These are phyloP conservation scores for Chaetophractus vellerosus DNA, from an alignment of 2,797 vertebrate species.

Conservation along the genomic window DNA sequence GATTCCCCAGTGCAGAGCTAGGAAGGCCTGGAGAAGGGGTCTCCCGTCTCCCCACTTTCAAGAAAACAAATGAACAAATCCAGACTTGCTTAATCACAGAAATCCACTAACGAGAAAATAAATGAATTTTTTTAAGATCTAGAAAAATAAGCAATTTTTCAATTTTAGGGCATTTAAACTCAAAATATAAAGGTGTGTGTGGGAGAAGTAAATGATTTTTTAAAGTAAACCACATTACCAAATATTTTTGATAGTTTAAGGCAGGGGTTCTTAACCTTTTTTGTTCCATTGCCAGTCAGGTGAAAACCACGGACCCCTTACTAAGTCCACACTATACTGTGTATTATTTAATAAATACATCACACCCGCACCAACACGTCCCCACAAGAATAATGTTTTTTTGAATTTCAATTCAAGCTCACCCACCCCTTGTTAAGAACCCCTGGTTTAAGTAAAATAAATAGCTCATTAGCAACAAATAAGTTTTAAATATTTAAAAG, in stretches of 20 bases:
- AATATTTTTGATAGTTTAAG: not conserved
- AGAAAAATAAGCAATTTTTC: slow-evolving; percentile 8
- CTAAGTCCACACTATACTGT: too few relatives aligned
- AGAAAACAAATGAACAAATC: not conserved
- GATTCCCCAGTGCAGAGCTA: not conserved
- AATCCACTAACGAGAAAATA: not conserved
- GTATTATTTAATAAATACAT: too few relatives aligned
- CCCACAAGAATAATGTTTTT: too few relatives aligned
- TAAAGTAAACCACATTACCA: not conserved
- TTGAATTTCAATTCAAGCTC: too few relatives aligned
- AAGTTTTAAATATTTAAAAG: slow-evolving; percentile 43
- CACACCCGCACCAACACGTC: too few relatives aligned
- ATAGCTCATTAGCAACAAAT: slow-evolving; percentile 2
- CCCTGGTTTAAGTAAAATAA: not conserved
- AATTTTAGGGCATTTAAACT: not conserved
- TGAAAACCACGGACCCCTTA: too few relatives aligned
- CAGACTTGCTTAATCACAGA: not conserved
- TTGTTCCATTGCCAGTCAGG: too few relatives aligned
- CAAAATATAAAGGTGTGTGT: not conserved
- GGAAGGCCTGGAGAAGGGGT: not conserved
- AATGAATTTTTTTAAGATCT: not conserved
- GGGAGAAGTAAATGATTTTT: not conserved
- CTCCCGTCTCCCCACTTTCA: not conserved
- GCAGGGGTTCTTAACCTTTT: too few relatives aligned
- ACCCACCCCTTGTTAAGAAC: too few relatives aligned